phyloP scores from a whole-genome alignment of 2,888 invertebrate species.

The Ephialtes manifestator region DNA sequence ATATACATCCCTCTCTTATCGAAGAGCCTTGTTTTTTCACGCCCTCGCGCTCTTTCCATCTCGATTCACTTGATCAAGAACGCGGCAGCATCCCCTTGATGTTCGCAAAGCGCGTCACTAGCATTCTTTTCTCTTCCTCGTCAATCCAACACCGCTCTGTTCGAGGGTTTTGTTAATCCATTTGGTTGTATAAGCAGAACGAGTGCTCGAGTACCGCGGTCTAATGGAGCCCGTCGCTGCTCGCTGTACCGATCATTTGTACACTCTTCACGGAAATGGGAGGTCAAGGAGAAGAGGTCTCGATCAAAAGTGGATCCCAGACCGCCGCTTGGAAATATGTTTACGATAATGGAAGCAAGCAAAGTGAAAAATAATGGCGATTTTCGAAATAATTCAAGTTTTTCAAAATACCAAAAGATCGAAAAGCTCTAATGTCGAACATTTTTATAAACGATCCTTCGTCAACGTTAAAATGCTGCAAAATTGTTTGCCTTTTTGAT shows the following conservation, averaged over 20 bases:
- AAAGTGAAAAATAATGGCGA: too few relatives aligned
- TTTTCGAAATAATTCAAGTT: too few relatives aligned
- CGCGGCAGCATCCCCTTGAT: conserved; percentile 12
- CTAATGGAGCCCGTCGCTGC: conserved; percentile 76
- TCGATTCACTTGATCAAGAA: conserved; percentile 7
- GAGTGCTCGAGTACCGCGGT: conserved; percentile 57
- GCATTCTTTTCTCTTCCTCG: conserved; percentile 12
- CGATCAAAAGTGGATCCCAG: conserved; percentile 43
- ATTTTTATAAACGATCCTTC: too few relatives aligned
- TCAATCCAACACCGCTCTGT: conserved; percentile 23
- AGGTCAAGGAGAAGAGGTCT: conserved; percentile 56
- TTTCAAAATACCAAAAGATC: too few relatives aligned
- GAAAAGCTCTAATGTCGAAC: too few relatives aligned
- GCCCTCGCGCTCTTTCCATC: conserved; percentile 20
- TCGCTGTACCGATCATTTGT: conserved; percentile 72
- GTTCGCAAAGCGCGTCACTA: conserved; percentile 5
- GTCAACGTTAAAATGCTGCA: too few relatives aligned
- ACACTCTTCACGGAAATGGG: conserved; percentile 64
- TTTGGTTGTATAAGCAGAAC: conserved; percentile 31
- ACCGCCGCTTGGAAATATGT: background rate
- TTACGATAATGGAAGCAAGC: background rate
- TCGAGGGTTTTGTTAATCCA: conserved; percentile 56
- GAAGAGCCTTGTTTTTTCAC: conserved; percentile 18
- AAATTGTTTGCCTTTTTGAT: too few relatives aligned
- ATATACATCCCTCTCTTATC: background rate